Percentiles rank a stretch among this genome's conserved stretches.
Conservation (phyloP, 2,797 vertebrate species). For the Spizella passerina region DNA sequence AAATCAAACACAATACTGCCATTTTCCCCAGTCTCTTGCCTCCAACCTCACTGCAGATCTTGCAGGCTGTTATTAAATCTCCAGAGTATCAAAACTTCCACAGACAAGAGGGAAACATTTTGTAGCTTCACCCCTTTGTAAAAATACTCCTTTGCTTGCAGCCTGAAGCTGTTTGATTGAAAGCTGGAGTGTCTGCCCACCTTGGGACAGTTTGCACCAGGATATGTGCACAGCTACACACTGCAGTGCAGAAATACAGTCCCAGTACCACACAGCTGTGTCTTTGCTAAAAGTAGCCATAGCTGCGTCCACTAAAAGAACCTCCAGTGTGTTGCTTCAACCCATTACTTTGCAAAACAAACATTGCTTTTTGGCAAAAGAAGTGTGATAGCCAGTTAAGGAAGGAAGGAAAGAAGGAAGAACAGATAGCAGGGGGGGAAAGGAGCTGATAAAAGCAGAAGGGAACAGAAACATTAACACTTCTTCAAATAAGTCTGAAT, state of each 20-base stretch:
- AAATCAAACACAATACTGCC: neutral
- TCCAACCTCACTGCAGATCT: neutral
- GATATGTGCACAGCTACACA: neutral
- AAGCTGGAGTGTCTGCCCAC: neutral
- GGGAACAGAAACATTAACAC: neutral
- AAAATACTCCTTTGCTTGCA: neutral
- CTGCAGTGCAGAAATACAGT: neutral
- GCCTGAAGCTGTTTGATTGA: neutral
- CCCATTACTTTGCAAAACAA: neutral
- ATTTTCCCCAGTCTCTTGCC: neutral
- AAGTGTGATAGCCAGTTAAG: neutral
- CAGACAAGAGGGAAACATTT: neutral
- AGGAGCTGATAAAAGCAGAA: neutral
- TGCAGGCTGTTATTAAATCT: neutral
- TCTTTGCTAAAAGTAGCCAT: neutral
- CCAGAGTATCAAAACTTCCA: neutral
- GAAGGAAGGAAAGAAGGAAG: neutral
- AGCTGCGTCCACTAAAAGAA: neutral
- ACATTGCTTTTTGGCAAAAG: neutral
- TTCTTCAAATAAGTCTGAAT: neutral
- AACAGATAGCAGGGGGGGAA: neutral
- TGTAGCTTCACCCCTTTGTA: neutral
- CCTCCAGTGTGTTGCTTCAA: neutral
- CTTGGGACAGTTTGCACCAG: neutral
- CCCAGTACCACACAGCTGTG: fast-evolving